A percentile compares a stretch with the other conserved stretches of the same genome.
Evolutionary conservation across 2,888 invertebrate species (phyloP).

Genomic region (Acanthosepion pharaonis): DNA sequence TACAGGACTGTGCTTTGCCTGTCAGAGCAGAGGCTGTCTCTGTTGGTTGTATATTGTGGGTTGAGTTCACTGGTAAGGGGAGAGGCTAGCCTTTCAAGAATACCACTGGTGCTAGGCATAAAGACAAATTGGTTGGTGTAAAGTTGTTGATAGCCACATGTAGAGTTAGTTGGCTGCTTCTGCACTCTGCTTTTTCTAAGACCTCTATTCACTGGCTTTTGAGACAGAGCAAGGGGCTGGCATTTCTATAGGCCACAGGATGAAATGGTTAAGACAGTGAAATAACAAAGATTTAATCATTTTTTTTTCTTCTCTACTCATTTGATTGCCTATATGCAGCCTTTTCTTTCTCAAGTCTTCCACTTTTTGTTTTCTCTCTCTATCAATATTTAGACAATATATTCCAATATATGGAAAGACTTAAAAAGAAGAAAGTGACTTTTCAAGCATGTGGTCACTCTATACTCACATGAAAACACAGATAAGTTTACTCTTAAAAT

Average conservation of each 20-base stretch:
- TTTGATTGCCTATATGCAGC: not conserved
- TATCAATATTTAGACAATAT: not conserved
- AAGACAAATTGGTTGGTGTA: conserved; percentile 47
- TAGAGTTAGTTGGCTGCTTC: not conserved
- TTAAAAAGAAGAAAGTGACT: too few species aligned
- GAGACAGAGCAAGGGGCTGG: too few species aligned
- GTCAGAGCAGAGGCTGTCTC: conserved; percentile 21
- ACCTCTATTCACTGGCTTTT: not conserved
- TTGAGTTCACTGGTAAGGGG: conserved; percentile 17
- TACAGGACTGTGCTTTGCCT: not conserved
- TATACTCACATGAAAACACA: not conserved
- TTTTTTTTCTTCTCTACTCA: not conserved
- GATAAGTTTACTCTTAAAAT: not conserved
- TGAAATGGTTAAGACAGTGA: too few species aligned
- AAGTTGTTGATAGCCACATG: conserved; percentile 46
- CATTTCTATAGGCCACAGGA: too few species aligned
- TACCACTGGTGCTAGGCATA: conserved; percentile 14
- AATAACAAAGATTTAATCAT: too few species aligned
- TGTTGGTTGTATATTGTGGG: not conserved
- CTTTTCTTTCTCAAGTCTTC: not conserved
- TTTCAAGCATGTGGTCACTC: not conserved
- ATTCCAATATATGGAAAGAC: not conserved
- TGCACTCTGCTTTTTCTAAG: not conserved
- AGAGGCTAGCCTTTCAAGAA: not conserved
- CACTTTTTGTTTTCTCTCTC: not conserved